phyloP scores from a whole-genome alignment of 2,797 vertebrate genomes.

The Tadarida brasiliensis region DNA sequence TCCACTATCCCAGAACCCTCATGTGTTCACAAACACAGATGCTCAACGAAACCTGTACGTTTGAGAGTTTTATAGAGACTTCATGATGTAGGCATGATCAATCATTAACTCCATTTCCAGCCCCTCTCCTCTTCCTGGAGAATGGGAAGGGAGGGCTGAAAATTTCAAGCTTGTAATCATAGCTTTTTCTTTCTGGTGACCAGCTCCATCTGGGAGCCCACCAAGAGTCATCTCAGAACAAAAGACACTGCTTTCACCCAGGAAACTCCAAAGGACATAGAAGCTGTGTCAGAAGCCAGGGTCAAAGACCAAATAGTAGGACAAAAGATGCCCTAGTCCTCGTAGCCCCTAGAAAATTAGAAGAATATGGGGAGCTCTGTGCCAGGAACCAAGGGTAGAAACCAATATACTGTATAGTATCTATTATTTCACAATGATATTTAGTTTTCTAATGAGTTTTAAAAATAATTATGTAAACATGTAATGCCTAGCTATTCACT shows the following conservation, averaged over 20 bases:
- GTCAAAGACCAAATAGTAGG: background rate
- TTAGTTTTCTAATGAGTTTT: background rate
- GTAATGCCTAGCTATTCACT: background rate
- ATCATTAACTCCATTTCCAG: no score
- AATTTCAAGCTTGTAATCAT: background rate
- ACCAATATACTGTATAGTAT: background rate
- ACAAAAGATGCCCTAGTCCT: background rate
- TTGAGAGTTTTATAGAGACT: background rate
- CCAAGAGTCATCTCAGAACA: background rate
- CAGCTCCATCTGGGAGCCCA: background rate
- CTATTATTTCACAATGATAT: background rate
- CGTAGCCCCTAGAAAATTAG: background rate
- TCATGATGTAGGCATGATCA: background rate
- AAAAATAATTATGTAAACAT: slow-evolving; percentile 13
- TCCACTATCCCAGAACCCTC: background rate
- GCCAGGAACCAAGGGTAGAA: background rate
- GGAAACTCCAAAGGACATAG: background rate
- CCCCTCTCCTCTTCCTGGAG: no score
- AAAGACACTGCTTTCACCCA: background rate
- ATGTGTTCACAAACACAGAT: background rate
- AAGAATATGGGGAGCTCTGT: background rate
- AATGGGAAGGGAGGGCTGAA: background rate
- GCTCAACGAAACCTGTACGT: background rate
- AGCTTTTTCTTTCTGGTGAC: background rate
- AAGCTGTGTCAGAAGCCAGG: background rate